phyloP scores from a whole-genome alignment of 2,113 vertebrate species.

The Craseonycteris thonglongyai region DNA sequence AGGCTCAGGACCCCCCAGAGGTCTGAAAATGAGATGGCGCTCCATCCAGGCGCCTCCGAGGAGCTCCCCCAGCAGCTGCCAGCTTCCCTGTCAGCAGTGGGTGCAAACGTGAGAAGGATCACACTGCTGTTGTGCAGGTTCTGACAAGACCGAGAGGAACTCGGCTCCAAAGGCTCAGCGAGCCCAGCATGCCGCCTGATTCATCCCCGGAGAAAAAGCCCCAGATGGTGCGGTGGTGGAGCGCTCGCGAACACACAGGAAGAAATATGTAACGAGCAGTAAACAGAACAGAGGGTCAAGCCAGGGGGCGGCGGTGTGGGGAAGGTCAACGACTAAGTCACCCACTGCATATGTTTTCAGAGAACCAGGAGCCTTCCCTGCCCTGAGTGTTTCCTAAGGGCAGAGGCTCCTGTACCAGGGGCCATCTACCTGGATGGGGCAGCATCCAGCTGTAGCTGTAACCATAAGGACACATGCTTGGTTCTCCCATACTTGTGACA shows the following conservation, averaged over 20 bases:
- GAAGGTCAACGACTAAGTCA: conserved; percentile 31
- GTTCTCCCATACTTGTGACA: conserved; percentile 64
- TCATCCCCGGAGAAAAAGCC: conserved; percentile 74
- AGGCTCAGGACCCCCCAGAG: background rate
- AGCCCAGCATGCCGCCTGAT: conserved; percentile 75
- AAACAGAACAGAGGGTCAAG: conserved; percentile 59
- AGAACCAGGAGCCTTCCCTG: conserved; percentile 65
- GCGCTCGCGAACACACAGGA: conserved; percentile 40
- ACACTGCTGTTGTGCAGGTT: conserved; percentile 60
- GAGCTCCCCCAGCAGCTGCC: too few relatives aligned
- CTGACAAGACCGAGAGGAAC: conserved; percentile 76
- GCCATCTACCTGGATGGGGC: conserved; percentile 60
- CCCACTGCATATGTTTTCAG: conserved; percentile 40
- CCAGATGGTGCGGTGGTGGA: conserved; percentile 65
- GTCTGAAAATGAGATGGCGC: background rate
- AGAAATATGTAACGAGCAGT: conserved; percentile 50
- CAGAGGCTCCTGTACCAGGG: conserved; percentile 40
- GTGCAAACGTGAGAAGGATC: conserved; percentile 62
- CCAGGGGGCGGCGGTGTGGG: background rate
- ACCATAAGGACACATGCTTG: conserved; percentile 61
- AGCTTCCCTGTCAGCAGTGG: conserved; percentile 72
- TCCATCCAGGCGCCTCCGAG: too few relatives aligned
- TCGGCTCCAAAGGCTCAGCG: conserved; percentile 70
- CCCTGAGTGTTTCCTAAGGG: conserved; percentile 56
- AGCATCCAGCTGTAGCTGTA: conserved; percentile 63